Evolutionary conservation across 2,797 vertebrate species (phyloP), one percentile per base, ranked within the genome.

Genomic region (Mormyrus proboscirostris): DNA sequence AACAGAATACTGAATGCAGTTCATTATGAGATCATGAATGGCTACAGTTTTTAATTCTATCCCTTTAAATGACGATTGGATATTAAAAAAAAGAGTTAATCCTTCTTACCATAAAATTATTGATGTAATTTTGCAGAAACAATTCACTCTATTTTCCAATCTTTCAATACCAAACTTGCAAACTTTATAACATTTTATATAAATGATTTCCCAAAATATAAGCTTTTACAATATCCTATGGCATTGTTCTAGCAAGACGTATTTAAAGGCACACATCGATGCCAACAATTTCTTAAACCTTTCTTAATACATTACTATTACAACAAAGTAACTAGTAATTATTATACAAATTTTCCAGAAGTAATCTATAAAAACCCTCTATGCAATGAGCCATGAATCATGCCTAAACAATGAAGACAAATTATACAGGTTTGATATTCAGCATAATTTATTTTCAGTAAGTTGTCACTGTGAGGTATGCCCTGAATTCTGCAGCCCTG

Each of bases 351-450:
- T 19, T 41, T 41, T n/a, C 76, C 76, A n/a, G 7, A 82, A 82
- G 41, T n/a, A 50, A 57, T 16, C 85, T 55, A 25, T 85, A 57
- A 38, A 86, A 86, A 86, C 41, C 22, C 14, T 5, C 85, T 57
- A n/a, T 55, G 85, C 22, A 25, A 55, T 19, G 16, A 38, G 85
- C 10, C 50, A 55, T 86, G 25, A 86, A 86, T 86, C 51, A 57
- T 38, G 10, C 85, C 50, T 38, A 29, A 29, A 55, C 85, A 86
- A 86, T 10, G 29, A 33, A 86, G 51, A 86, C 25, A 86, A 86
- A 86, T 86, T 55, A 86, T 38, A 55, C n/a, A 84, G 41, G 50
- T 55, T 57, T 55, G 29, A 38, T 51, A 86, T 86, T 86, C 50
- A 33, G 25, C 85, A 38, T 38, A 29, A 33, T 86, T 55, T 86